Base-by-base conservation (phyloP, 2,797 vertebrate genomes). In the Ataeniobius toweri region DNA sequence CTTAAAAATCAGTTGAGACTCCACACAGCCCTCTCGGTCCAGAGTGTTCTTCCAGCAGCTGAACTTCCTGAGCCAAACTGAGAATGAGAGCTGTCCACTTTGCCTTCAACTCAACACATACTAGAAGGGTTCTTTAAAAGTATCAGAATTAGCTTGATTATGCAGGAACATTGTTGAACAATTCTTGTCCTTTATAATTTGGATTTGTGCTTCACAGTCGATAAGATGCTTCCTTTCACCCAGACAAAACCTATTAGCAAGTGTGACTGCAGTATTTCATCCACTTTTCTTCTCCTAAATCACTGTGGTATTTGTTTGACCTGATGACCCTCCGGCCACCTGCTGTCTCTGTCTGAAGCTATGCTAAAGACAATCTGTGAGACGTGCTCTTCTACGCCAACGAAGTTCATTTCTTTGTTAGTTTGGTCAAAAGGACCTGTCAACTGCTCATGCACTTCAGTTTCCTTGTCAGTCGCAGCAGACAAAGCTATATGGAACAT, bases 351-450 rank as follows among this genome's bases (percentile, higher is more conserved):
- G 7, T 24, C 65, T 20, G 46, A 50, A 56, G 63, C 67, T 24
- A 0, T 22, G 71, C 77, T 75, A 36, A 39, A 65, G 4, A 71
- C 58, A 50, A 50, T 48, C 61, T 5, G 53, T 24, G 58, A 73
- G 81, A 69, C 50, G 12, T 28, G 68, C 61, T 79, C 63, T 14
- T 48, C 74, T 81, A 50, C 58, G 67, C 80, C 39, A 1, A 1
- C 28, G 76, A 83, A 51, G 71, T 77, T 76, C 77, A 59, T 58
- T 79, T 89, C 86, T 90, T 92, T 92, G 87, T 91, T 88, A 58
- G 39, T 3, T 6, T 1, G 1, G 22, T 20, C 74, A 75, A 89
- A 83, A 79, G 79, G 81, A 74, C 53, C 76, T 87, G 87, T 90
- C 87, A 89, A 80, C 78, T 85, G 84, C 81, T 78, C 83, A 74